Conservation (phyloP, 1,140 invertebrate genomes). For the Thaumatotibia leucotreta region DNA sequence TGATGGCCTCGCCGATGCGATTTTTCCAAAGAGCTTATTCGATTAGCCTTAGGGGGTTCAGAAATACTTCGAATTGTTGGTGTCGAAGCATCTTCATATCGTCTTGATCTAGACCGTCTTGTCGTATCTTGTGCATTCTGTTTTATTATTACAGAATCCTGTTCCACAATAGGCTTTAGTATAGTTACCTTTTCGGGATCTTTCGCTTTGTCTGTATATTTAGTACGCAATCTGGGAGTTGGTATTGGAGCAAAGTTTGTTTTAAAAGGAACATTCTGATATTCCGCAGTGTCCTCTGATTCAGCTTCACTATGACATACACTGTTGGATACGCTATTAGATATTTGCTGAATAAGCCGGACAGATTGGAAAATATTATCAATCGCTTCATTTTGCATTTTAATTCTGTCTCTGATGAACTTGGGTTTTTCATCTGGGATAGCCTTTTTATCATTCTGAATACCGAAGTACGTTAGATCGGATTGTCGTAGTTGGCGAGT, state of each 20-base stretch:
- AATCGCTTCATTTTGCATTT: slow-evolving; percentile 35
- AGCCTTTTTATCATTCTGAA: slow-evolving; percentile 29
- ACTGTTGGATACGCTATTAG: slow-evolving; percentile 36
- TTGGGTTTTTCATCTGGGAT: slow-evolving; percentile 22
- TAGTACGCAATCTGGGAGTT: slow-evolving; percentile 47
- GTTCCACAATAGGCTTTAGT: slow-evolving; percentile 52
- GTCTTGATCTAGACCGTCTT: slow-evolving; percentile 31
- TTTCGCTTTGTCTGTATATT: slow-evolving; percentile 40
- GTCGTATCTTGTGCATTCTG: slow-evolving; percentile 18
- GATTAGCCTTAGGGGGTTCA: slow-evolving; percentile 37
- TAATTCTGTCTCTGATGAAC: not conserved
- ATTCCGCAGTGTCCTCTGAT: slow-evolving; percentile 57
- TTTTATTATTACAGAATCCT: slow-evolving; percentile 26
- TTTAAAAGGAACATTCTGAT: slow-evolving; percentile 57
- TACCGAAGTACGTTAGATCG: slow-evolving; percentile 64
- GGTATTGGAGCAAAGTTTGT: slow-evolving; percentile 43
- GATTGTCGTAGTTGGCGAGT: slow-evolving; percentile 56
- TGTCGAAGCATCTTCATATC: slow-evolving; percentile 24
- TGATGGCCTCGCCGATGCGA: not conserved
- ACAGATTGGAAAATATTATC: slow-evolving; percentile 15
- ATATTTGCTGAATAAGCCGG: slow-evolving; percentile 55
- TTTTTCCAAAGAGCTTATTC: slow-evolving; percentile 1
- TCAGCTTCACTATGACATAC: slow-evolving; percentile 62
- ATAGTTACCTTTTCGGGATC: slow-evolving; percentile 26
- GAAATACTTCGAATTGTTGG: slow-evolving; percentile 41